A percentile compares a stretch with the other conserved stretches of the same genome.
Conservation (phyloP, 1,140 invertebrate genomes). For the Limonius californicus region DNA sequence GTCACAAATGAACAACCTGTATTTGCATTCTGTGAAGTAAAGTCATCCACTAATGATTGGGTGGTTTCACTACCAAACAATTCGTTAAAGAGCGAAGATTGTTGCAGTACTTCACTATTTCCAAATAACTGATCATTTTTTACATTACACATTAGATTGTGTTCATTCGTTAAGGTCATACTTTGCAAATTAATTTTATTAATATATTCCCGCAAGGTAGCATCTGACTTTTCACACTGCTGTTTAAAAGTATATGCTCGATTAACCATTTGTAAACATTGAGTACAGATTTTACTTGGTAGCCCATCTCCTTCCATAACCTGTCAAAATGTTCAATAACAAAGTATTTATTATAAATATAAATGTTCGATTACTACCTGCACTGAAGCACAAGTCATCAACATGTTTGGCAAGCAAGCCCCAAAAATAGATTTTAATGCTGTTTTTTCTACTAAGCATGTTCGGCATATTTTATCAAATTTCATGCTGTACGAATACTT, state of each 20-base stretch:
- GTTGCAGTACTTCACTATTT: constrained; percentile 38
- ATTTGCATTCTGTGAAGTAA: constrained; percentile 37
- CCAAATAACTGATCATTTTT: constrained; percentile 36
- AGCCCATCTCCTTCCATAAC: constrained; percentile 44
- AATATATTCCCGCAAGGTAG: constrained; percentile 40
- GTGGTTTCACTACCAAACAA: constrained; percentile 42
- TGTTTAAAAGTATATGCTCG: constrained; percentile 43
- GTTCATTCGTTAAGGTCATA: neutral
- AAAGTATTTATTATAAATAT: neutral
- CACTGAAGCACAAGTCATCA: constrained; percentile 43
- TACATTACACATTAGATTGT: constrained; percentile 30
- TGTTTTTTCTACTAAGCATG: constrained; percentile 42
- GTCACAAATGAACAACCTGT: constrained; percentile 24
- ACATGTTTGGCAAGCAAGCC: constrained; percentile 44
- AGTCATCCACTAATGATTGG: constrained; percentile 43
- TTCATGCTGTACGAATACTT: no score
- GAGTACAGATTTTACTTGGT: constrained; percentile 43
- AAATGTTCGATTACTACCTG: constrained; percentile 32
- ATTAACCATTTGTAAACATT: constrained; percentile 43
- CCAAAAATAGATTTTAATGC: constrained; percentile 41
- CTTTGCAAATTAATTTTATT: constrained; percentile 22
- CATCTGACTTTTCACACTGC: constrained; percentile 45
- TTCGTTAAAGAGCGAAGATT: constrained; percentile 43
- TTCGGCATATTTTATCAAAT: constrained; percentile 44
- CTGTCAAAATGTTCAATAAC: constrained; percentile 28